These are phyloP conservation scores for Protobothrops flavoviridis DNA, from an alignment of 2,113 vertebrate genomes.

Conservation along the genomic window DNA sequence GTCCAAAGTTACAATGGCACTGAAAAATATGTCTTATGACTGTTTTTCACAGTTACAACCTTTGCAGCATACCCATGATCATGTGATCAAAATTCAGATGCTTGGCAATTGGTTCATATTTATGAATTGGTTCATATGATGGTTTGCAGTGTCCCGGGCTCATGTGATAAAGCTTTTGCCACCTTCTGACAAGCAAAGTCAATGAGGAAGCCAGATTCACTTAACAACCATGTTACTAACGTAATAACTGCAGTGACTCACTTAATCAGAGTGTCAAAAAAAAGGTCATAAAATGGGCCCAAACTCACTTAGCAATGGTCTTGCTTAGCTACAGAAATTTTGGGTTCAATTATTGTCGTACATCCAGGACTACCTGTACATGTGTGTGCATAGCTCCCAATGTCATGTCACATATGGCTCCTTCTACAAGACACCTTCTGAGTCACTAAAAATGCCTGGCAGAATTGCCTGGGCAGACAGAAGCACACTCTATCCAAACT, in stretches of 20 bases:
- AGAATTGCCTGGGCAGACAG: slow-evolving; percentile 1
- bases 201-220: neutral
- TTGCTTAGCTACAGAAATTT: neutral
- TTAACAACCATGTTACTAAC: neutral
- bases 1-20: no score
- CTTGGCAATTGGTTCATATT: neutral
- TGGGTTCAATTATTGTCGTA: neutral
- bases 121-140: neutral
- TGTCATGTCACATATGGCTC: neutral
- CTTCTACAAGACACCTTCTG: neutral
- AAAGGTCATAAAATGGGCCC: neutral
- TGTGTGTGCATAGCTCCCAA: neutral
- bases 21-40: no score
- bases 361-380: neutral
- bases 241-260: no score
- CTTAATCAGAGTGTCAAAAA: neutral
- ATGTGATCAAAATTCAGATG: neutral
- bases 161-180: neutral
- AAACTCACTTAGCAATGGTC: neutral
- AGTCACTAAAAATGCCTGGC: neutral
- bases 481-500: neutral
- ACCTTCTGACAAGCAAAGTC: neutral
- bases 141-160: neutral
- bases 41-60: no score
- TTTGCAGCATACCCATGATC: neutral